Evolutionary conservation across 2,113 vertebrate species (phyloP).

Genomic region (Aspidoscelis tigris): DNA sequence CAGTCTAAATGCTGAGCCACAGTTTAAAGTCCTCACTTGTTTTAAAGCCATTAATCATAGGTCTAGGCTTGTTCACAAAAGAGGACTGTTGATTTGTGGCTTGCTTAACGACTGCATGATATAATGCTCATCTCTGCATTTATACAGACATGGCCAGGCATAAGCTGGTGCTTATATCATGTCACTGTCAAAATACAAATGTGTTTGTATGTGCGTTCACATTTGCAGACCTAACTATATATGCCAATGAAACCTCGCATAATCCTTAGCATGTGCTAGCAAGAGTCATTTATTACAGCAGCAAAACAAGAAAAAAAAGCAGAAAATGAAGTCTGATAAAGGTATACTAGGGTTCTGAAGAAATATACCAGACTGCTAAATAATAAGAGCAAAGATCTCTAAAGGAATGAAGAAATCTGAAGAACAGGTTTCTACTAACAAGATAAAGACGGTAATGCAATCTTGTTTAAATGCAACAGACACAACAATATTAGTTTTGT

Average conservation of each 20-base stretch:
- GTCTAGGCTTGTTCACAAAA: too few species aligned
- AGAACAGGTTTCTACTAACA: neutral
- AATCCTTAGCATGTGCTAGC: neutral
- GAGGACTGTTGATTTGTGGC: too few species aligned
- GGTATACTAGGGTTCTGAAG: neutral
- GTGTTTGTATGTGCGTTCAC: neutral
- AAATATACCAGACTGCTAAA: neutral
- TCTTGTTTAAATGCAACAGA: neutral
- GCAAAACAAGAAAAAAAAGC: neutral
- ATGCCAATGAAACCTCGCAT: too few species aligned
- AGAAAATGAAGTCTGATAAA: neutral
- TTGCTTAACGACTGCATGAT: too few species aligned
- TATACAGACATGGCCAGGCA: too few species aligned
- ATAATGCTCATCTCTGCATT: too few species aligned
- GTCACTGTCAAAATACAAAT: neutral
- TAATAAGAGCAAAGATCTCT: neutral
- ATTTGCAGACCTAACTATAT: neutral
- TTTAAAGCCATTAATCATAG: too few species aligned
- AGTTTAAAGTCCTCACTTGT: too few species aligned
- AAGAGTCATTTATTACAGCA: neutral
- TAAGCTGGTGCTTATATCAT: neutral
- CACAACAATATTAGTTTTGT: neutral
- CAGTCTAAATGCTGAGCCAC: too few species aligned
- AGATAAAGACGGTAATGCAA: neutral
- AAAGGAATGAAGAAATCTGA: neutral